Percentiles rank a stretch among this genome's conserved stretches.
phyloP scores from a whole-genome alignment of 2,888 invertebrate species.

The Plusia festucae region DNA sequence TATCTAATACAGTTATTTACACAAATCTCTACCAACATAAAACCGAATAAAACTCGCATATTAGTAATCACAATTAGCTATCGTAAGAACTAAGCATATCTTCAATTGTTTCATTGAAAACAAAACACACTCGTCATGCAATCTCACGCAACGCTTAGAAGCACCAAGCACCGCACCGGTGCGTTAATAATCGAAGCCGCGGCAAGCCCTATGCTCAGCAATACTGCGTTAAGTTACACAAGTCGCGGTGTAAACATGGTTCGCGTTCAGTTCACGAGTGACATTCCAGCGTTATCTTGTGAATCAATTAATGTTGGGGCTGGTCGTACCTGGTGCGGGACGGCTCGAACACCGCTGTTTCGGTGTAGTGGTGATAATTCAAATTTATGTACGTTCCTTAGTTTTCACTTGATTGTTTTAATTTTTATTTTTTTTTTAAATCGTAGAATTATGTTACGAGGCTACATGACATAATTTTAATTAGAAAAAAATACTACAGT shows the following conservation, averaged over 20 bases:
- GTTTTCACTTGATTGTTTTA: slow-evolving; percentile 5
- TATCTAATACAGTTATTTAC: no score
- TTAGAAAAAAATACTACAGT: no score
- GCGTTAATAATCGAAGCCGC: slow-evolving; percentile 52
- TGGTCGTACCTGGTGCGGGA: slow-evolving; percentile 68
- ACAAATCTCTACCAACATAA: no score
- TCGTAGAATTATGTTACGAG: no score
- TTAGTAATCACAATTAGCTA: no score
- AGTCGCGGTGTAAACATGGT: slow-evolving; percentile 61
- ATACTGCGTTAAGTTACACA: slow-evolving; percentile 54
- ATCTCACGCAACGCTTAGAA: slow-evolving; percentile 31
- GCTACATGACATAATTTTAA: no score
- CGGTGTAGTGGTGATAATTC: slow-evolving; percentile 24
- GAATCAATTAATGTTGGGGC: slow-evolving; percentile 79
- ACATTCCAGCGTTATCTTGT: slow-evolving; percentile 79
- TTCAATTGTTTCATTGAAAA: slow-evolving; percentile 1
- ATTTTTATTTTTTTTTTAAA: not conserved
- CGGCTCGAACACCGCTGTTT: slow-evolving; percentile 10
- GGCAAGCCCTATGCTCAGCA: not conserved
- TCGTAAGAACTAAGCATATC: not conserved
- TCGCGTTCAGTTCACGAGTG: slow-evolving; percentile 66
- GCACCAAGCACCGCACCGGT: slow-evolving; percentile 13
- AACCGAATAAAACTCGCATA: no score
- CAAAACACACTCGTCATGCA: slow-evolving; percentile 38
- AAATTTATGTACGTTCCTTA: slow-evolving; percentile 2